Percentiles rank a stretch among this genome's conserved stretches.
Conservation (phyloP, 2,888 invertebrate species). For the Phaedon cochleariae region DNA sequence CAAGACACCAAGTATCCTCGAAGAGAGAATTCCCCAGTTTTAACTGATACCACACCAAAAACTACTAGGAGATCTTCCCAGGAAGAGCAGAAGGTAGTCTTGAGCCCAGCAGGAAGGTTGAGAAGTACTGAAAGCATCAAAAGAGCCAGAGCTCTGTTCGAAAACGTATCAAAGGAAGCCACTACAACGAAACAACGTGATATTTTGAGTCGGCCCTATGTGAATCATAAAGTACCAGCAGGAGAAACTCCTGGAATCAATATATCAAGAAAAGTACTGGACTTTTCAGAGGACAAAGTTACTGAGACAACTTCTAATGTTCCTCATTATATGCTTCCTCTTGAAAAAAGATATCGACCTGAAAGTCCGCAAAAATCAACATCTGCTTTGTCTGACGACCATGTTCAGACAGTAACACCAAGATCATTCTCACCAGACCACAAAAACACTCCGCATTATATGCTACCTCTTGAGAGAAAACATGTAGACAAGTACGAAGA, state of each 20-base stretch:
- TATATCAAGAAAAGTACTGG: slow-evolving; percentile 21
- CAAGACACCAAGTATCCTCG: slow-evolving; percentile 29
- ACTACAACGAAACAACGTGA: slow-evolving; percentile 51
- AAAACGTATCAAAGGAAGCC: slow-evolving; percentile 63
- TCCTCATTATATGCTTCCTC: slow-evolving; percentile 55
- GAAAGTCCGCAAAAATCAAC: not conserved
- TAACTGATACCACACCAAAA: slow-evolving; percentile 52
- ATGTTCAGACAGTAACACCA: not conserved
- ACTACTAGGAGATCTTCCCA: slow-evolving; percentile 57
- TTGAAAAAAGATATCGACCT: slow-evolving; percentile 43
- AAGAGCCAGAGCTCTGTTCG: slow-evolving; percentile 76
- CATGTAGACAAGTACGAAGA: slow-evolving; percentile 10
- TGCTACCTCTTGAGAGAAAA: slow-evolving; percentile 31
- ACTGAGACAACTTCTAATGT: slow-evolving; percentile 36
- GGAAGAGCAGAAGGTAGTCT: slow-evolving; percentile 51
- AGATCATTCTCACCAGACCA: not conserved
- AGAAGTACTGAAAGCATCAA: slow-evolving; percentile 73
- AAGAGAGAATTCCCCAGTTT: slow-evolving; percentile 36
- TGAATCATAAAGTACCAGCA: slow-evolving; percentile 42
- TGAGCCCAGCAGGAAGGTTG: slow-evolving; percentile 56
- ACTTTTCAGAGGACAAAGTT: slow-evolving; percentile 29
- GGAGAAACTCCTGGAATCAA: slow-evolving; percentile 10
- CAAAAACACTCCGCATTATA: slow-evolving; percentile 25
- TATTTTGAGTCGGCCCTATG: slow-evolving; percentile 65
- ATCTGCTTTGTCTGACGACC: not conserved